Base-by-base conservation (phyloP, 2,888 invertebrate genomes). In the Chloroclystis v-ata region DNA sequence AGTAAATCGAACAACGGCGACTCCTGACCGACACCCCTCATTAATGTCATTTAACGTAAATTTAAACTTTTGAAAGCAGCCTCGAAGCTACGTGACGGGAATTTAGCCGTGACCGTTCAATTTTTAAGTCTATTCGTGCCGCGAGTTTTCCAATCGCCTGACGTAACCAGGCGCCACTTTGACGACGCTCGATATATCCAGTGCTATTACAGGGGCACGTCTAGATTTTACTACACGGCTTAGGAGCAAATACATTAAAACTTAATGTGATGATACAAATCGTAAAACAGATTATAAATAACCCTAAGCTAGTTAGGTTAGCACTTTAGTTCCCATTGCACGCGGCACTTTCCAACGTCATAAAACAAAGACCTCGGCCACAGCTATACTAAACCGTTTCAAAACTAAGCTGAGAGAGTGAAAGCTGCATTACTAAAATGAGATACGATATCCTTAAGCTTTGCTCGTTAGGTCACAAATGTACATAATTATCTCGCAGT, bases 111-210 rank as follows among this genome's bases (percentile, higher is more conserved):
- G 54, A 61, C 54, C 38, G 49, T 56, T 69, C 72, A 62, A 72
- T 80, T 81, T 65, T 49, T 54, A n/a, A 81, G 77, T 80, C 78
- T 61, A 65, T 67, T 71, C 76, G 72, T 73, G 69, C 61, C 61
- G 63, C 73, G 67, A 80, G 77, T 77, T 85, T 83, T 83, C 80
- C 80, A 78, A 79, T 76, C 65, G 67, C 56, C 64, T 86, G 81
- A 85, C 81, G 83, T 81, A 82, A 86, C 69, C 61, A 67, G 84
- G 82, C 86, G 85, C 83, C 83, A 66, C 59, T 46, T 56, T 62
- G 78, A 68, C 79, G 81, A 68, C 67, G 62, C 46, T 57, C 50
- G 56, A 52, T 54, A 55, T 55, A 53, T 54, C 53, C 52, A 59
- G 53, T 59, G 54, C 56, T 52, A 53, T 62, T 58, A 61, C 60